These are phyloP conservation scores for Operophtera brumata DNA, from an alignment of 2,888 invertebrate species.

Conservation along the genomic window DNA sequence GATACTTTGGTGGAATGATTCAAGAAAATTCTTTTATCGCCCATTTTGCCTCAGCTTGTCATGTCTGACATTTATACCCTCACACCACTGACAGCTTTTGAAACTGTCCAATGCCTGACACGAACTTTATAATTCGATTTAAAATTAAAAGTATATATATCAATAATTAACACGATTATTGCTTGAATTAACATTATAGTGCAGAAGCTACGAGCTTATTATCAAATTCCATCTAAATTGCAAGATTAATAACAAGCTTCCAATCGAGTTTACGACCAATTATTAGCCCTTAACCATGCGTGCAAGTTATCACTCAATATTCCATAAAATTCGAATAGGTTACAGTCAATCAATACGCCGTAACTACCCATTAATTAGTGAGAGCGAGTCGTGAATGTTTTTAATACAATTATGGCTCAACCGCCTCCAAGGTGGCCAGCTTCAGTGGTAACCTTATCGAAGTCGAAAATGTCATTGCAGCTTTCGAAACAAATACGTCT, in stretches of 20 bases:
- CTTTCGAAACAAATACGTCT: slow-evolving; percentile 62
- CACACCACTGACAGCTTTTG: no score
- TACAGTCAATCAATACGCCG: slow-evolving; percentile 43
- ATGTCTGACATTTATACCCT: no score
- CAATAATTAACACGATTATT: no score
- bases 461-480: slow-evolving; percentile 45
- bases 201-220: no score
- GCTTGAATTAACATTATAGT: no score
- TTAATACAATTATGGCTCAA: slow-evolving; percentile 32
- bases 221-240: no score
- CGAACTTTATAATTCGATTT: no score
- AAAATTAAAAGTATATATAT: no score
- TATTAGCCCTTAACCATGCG: slow-evolving; percentile 18
- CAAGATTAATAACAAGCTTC: slow-evolving; percentile 20
- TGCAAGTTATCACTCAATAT: slow-evolving; percentile 28
- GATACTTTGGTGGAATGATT: no score
- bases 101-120: no score
- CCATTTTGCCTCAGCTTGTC: no score
- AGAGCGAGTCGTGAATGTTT: slow-evolving; percentile 30
- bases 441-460: slow-evolving; percentile 52
- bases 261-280: slow-evolving; percentile 19
- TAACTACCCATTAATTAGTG: slow-evolving; percentile 37
- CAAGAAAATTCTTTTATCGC: no score
- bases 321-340: slow-evolving; percentile 41
- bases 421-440: slow-evolving; percentile 34